Evolutionary conservation across 2,888 invertebrate genomes (phyloP), one percentile per base, ranked within the genome.

Genomic region (Agrilus mali): DNA sequence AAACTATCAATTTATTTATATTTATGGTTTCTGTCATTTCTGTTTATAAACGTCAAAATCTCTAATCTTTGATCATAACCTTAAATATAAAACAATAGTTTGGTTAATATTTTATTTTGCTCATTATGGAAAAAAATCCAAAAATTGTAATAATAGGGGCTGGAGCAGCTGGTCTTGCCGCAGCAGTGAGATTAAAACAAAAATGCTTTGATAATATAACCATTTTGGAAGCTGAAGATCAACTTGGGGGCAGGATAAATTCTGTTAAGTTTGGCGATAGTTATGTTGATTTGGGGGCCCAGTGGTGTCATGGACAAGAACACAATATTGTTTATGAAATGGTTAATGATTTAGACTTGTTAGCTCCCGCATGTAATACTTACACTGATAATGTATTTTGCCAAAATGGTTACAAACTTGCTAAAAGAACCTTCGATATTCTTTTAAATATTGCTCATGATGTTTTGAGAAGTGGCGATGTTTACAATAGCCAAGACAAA

Each of bases 91-190:
- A 10, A 27, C 10, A 27, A 3, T 8, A 27, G 10, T 27, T 27
- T 27, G 10, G 10, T 27, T 27, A 27, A 27, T 27, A 10, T 27
- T 10, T 27, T 27, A 27, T 3, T 10, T 10, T 27, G 10, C 4
- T 27, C 3, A 8, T 3, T 10, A 27, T 27, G 27, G 27, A 27
- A 10, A 52, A 37, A 38, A 49, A 47, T 13, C 52, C 57, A 33
- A 58, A 58, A 55, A 63, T 75, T 33, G 49, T 77, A 44, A 71
- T 78, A 35, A 62, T 78, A 44, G 78, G 78, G 44, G 75, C 75
- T 33, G 77, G 77, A 16, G 68, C 71, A 15, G 61, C 75, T 22
- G 77, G 77, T 5, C 64, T 76, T 42, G 69, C 75, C 14, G 73
- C 75, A 17, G 74, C 74, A 16, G 59, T 65, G 12, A 63, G 64